A percentile compares a stretch with the other conserved stretches of the same genome.
phyloP scores from a whole-genome alignment of 2,113 vertebrate genomes.

The Eublepharis macularius region DNA sequence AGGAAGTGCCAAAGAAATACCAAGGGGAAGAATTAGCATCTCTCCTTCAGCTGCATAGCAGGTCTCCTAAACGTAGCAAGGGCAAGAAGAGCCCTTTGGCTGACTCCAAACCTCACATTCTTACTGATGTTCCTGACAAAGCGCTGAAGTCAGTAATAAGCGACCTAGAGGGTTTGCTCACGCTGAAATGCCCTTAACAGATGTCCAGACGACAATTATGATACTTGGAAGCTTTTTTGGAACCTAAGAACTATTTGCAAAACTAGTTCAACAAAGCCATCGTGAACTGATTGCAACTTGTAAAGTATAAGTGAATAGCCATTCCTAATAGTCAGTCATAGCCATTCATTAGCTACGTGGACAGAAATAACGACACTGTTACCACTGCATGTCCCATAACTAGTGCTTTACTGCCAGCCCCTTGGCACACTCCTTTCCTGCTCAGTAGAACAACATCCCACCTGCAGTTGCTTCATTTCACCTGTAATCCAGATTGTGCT shows the following conservation, averaged over 20 bases:
- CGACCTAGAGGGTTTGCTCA: background rate
- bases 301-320: too few relatives aligned
- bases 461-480: too few relatives aligned
- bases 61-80: background rate
- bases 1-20: too few relatives aligned
- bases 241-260: background rate
- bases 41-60: background rate
- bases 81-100: background rate
- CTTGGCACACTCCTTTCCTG: background rate
- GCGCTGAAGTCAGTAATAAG: background rate
- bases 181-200: background rate
- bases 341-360: background rate
- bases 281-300: too few relatives aligned
- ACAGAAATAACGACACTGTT: background rate
- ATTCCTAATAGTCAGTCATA: too few relatives aligned
- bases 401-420: too few relatives aligned
- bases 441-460: background rate
- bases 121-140: background rate
- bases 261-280: too few relatives aligned
- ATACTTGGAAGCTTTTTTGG: background rate
- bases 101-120: background rate
- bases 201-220: background rate
- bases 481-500: background rate
- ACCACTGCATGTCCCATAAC: background rate
- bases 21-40: background rate